phyloP scores from a whole-genome alignment of 2,797 vertebrate genomes.

The Trachops cirrhosus region DNA sequence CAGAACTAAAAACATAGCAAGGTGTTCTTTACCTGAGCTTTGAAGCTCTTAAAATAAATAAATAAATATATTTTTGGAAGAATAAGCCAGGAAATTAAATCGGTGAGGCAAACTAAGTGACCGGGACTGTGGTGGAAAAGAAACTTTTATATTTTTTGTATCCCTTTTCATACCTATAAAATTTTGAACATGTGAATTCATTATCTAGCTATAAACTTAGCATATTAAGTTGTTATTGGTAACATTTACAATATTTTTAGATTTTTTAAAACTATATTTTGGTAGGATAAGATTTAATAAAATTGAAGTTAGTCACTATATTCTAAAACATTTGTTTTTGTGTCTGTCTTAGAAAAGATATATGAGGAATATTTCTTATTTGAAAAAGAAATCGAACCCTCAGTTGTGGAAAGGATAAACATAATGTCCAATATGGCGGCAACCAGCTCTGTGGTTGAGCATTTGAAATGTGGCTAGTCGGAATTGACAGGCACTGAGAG shows the following conservation, averaged over 20 bases:
- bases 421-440: neutral
- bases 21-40: neutral
- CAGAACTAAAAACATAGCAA: neutral
- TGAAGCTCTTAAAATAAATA: neutral
- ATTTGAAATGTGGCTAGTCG: neutral
- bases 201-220: neutral
- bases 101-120: neutral
- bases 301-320: neutral
- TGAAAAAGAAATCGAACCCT: neutral
- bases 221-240: neutral
- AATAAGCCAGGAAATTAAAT: neutral
- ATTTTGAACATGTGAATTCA: neutral
- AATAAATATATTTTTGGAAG: neutral
- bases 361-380: neutral
- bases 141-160: neutral
- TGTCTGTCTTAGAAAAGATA: neutral
- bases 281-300: neutral
- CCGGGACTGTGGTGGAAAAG: rapidly evolving
- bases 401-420: neutral
- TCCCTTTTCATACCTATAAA: neutral
- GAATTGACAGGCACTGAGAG: neutral
- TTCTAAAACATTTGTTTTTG: neutral
- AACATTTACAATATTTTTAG: neutral
- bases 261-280: neutral
- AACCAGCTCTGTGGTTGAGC: neutral